Percentiles rank a stretch among this genome's conserved stretches.
These are phyloP conservation scores for Camelus bactrianus DNA, from an alignment of 2,113 vertebrate species.

Conservation along the genomic window DNA sequence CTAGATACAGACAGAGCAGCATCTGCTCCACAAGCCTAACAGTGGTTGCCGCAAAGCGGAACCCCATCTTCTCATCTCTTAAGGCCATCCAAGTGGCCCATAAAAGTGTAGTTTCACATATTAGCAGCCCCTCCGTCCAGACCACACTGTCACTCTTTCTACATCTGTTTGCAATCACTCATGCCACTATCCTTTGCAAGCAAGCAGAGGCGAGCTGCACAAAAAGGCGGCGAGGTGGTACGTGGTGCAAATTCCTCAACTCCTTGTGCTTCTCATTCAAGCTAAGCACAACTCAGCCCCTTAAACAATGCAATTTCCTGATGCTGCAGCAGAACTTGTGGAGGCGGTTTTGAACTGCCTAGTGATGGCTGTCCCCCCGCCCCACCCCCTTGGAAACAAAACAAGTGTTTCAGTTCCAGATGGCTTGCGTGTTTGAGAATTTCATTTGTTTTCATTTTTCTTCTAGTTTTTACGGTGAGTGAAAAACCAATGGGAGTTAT, in stretches of 20 bases:
- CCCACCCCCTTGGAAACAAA: not conserved
- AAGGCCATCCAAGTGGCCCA: not conserved
- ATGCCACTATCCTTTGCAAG: not conserved
- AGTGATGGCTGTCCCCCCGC: not conserved
- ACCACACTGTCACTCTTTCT: not conserved
- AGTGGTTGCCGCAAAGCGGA: not conserved
- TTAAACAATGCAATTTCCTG: slow-evolving; percentile 64
- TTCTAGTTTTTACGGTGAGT: not conserved
- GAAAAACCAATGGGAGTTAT: not conserved
- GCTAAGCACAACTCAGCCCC: slow-evolving; percentile 21
- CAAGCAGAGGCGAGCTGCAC: not conserved
- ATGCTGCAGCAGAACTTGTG: not conserved
- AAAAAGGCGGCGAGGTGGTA: slow-evolving; percentile 20
- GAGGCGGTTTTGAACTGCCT: not conserved
- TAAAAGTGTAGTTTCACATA: not conserved
- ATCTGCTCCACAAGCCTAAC: not conserved
- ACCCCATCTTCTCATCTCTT: not conserved
- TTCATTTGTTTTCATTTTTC: not conserved
- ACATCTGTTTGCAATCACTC: slow-evolving; percentile 68
- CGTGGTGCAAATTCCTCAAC: slow-evolving; percentile 47
- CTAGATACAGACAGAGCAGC: not conserved
- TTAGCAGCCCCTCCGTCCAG: not conserved
- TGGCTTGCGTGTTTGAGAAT: not conserved
- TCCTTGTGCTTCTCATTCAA: slow-evolving; percentile 28
- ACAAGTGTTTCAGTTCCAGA: not conserved